Evolutionary conservation across 2,888 invertebrate species (phyloP).

Genomic region (Pollenia griseotomentosa): DNA sequence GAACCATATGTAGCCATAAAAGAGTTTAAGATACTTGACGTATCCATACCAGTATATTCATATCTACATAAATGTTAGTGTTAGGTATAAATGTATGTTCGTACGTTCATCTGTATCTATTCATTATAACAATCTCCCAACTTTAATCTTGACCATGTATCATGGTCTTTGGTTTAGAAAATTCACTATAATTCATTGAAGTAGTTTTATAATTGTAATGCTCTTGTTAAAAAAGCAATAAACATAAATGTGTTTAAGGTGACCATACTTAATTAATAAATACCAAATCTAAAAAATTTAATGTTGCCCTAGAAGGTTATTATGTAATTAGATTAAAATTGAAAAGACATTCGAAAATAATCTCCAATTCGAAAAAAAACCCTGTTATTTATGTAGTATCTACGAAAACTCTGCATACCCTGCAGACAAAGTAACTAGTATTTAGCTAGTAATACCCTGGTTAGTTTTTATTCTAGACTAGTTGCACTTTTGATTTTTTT

Average conservation of each 20-base stretch:
- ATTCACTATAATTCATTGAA: slow-evolving; percentile 65
- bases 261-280: slow-evolving; percentile 19
- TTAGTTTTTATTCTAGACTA: no score
- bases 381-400: background rate
- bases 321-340: no score
- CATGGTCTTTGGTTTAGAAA: slow-evolving; percentile 82
- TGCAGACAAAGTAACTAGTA: no score
- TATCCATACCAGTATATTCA: background rate
- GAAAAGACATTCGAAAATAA: no score
- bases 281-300: no score
- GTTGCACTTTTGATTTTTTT: no score
- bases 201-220: slow-evolving; percentile 39
- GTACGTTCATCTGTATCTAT: slow-evolving; percentile 17
- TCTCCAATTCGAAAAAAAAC: no score
- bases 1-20: slow-evolving; percentile 6
- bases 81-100: background rate
- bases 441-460: no score
- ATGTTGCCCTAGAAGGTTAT: no score
- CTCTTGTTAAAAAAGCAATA: slow-evolving; percentile 52
- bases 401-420: no score
- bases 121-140: slow-evolving; percentile 58
- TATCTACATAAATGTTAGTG: background rate
- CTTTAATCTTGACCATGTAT: slow-evolving; percentile 76
- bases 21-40: slow-evolving; percentile 17
- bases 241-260: slow-evolving; percentile 43